Percentiles rank a stretch among this genome's conserved stretches.
These are phyloP conservation scores for Mus spicilegus DNA, from an alignment of 2,113 vertebrate species.

Conservation along the genomic window DNA sequence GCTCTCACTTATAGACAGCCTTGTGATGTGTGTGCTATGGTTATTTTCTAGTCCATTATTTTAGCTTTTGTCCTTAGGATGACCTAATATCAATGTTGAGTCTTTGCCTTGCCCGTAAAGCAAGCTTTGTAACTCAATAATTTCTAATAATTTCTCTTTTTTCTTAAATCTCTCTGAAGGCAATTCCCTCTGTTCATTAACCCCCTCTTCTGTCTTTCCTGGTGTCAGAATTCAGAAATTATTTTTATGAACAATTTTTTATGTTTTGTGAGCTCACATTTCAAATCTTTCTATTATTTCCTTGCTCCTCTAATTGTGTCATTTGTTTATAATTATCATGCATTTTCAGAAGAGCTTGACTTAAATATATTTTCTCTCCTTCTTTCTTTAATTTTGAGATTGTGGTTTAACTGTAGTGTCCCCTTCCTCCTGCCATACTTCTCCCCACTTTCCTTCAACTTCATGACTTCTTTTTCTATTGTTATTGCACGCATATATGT, in stretches of 20 bases:
- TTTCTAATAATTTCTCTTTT: not conserved
- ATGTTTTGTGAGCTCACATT: not conserved
- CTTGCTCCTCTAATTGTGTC: not conserved
- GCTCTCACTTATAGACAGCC: not conserved
- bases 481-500: not conserved
- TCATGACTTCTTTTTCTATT: not conserved
- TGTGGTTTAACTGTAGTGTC: not conserved
- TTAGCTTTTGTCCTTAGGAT: not conserved
- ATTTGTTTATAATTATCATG: not conserved
- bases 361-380: not conserved
- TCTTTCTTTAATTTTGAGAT: not conserved
- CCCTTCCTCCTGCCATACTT: not conserved
- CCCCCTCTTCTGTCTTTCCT: not conserved
- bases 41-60: not conserved
- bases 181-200: not conserved
- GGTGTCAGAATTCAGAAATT: not conserved
- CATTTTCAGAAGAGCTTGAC: not conserved
- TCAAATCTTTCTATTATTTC: not conserved
- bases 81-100: not conserved
- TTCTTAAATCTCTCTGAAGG: constrained; percentile 16
- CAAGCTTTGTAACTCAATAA: not conserved
- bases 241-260: not conserved
- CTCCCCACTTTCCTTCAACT: not conserved
- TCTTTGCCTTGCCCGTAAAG: not conserved
- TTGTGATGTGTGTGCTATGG: not conserved